These are phyloP conservation scores for Chloroclystis v-ata DNA, from an alignment of 2,888 invertebrate genomes.

Conservation along the genomic window DNA sequence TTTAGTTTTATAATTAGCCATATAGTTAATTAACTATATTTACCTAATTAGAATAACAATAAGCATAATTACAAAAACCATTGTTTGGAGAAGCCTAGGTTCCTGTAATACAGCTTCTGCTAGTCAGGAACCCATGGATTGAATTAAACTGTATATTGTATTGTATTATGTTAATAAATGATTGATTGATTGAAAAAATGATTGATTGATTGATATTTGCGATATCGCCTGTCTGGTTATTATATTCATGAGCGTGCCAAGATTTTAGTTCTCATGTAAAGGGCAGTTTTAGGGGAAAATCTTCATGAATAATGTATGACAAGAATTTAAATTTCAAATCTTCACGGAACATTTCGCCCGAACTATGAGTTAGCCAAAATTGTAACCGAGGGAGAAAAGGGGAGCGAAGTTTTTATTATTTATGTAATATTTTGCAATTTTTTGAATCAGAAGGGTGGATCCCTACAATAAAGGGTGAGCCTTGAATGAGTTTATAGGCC, in stretches of 20 bases:
- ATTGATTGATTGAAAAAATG: too few species aligned
- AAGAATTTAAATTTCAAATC: constrained; percentile 57
- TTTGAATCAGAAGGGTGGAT: constrained; percentile 73
- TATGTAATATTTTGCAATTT: constrained; percentile 76
- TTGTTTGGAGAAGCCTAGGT: too few species aligned
- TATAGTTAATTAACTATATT: too few species aligned
- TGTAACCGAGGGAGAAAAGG: constrained; percentile 48
- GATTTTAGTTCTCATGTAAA: constrained; percentile 21
- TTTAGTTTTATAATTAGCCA: too few species aligned
- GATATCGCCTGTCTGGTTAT: neutral
- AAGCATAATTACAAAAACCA: too few species aligned
- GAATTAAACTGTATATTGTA: too few species aligned
- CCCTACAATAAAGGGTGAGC: constrained; percentile 75
- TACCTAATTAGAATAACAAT: too few species aligned
- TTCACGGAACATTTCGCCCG: constrained; percentile 70
- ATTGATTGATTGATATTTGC: neutral
- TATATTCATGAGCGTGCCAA: constrained; percentile 16
- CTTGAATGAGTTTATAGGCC: constrained; percentile 73
- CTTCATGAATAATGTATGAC: constrained; percentile 54
- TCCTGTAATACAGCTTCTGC: too few species aligned
- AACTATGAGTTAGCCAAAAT: constrained; percentile 69
- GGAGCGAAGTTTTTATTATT: constrained; percentile 54
- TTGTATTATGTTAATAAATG: too few species aligned
- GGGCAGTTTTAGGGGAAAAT: constrained; percentile 25
- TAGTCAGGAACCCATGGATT: too few species aligned